Conservation (phyloP, 2,888 invertebrate species). For the Neoitamus cyanurus region DNA sequence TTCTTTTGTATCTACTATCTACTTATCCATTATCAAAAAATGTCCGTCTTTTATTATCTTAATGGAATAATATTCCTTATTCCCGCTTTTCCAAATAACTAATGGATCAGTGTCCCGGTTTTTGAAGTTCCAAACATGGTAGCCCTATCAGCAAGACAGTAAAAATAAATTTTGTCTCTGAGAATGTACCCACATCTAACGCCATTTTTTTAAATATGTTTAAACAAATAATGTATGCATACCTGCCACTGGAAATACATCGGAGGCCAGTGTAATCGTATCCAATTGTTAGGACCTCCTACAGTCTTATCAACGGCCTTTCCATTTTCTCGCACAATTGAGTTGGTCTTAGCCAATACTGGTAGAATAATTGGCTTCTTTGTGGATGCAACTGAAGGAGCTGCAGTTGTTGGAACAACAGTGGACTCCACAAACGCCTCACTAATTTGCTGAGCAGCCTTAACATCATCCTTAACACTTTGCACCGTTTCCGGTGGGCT, state of each 20-base stretch:
- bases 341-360: constrained; percentile 61
- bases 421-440: constrained; percentile 52
- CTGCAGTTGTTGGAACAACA: constrained; percentile 58
- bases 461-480: not conserved
- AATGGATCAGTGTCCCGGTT: too few relatives aligned
- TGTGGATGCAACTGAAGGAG: constrained; percentile 66
- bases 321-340: constrained; percentile 52
- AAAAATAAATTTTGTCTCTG: too few relatives aligned
- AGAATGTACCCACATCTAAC: not conserved
- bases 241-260: constrained; percentile 77
- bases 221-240: constrained; percentile 37
- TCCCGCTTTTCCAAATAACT: too few relatives aligned
- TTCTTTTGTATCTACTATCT: too few relatives aligned
- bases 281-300: constrained; percentile 68
- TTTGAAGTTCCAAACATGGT: too few relatives aligned
- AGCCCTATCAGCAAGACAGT: too few relatives aligned
- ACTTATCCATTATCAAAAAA: too few relatives aligned
- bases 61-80: too few relatives aligned
- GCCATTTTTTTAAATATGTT: too few relatives aligned
- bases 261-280: constrained; percentile 73
- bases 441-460: not conserved
- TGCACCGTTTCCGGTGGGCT: constrained; percentile 6
- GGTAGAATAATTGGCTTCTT: constrained; percentile 69
- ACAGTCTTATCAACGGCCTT: constrained; percentile 47
- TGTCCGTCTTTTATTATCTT: too few relatives aligned